These are phyloP conservation scores for Hippolais icterina DNA, from an alignment of 2,113 vertebrate genomes.

Conservation along the genomic window DNA sequence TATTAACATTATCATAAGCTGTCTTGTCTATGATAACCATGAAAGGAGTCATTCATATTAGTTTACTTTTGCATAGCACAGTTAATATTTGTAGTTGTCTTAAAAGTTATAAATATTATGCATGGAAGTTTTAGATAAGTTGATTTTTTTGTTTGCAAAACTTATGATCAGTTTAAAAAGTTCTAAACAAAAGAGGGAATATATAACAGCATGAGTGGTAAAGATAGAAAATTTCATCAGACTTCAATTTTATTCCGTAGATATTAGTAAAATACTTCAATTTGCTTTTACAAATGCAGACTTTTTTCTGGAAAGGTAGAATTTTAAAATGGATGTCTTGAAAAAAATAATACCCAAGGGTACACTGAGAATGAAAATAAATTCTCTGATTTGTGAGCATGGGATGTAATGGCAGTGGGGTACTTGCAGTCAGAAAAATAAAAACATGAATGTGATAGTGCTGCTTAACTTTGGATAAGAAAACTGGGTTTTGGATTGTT, in stretches of 20 bases:
- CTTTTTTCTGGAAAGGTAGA: neutral
- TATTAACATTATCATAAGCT: neutral
- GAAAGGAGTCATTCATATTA: neutral
- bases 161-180: neutral
- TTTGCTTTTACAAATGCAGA: neutral
- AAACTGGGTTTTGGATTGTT: neutral
- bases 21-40: neutral
- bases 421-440: neutral
- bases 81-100: neutral
- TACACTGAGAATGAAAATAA: neutral
- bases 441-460: rapidly evolving
- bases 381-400: neutral
- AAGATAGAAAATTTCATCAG: neutral
- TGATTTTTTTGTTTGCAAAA: neutral
- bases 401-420: neutral
- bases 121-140: neutral
- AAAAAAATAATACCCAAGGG: neutral
- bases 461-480: neutral
- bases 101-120: neutral
- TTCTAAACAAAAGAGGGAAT: neutral
- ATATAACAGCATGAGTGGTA: neutral
- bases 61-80: neutral
- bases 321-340: neutral
- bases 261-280: neutral
- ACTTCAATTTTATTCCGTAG: neutral